These are phyloP conservation scores for Aethina tumida DNA, from an alignment of 1,140 invertebrate genomes.

Conservation along the genomic window DNA sequence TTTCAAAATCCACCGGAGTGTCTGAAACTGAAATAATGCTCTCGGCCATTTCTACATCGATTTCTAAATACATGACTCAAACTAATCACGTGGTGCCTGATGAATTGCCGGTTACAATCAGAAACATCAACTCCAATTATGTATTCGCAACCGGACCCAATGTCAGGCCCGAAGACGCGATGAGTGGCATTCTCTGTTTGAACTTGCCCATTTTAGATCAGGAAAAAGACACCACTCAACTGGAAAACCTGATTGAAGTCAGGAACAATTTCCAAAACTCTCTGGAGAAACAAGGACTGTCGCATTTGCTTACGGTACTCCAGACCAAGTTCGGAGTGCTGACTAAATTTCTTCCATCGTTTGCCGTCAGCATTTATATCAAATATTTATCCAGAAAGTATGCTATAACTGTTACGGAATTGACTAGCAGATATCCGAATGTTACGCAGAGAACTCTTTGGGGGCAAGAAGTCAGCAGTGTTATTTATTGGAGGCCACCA, in stretches of 20 bases:
- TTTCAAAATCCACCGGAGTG: slow-evolving; percentile 49
- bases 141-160: slow-evolving; percentile 28
- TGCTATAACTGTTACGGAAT: slow-evolving; percentile 60
- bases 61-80: slow-evolving; percentile 53
- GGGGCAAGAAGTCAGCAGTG: slow-evolving; percentile 54
- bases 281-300: slow-evolving; percentile 50
- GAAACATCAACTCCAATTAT: slow-evolving; percentile 36
- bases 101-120: slow-evolving; percentile 36
- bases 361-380: slow-evolving; percentile 54
- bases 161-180: slow-evolving; percentile 23
- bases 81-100: slow-evolving; percentile 38
- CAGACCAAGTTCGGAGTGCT: slow-evolving; percentile 57
- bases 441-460: slow-evolving; percentile 42
- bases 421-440: slow-evolving; percentile 42
- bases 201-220: slow-evolving; percentile 36
- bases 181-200: slow-evolving; percentile 38
- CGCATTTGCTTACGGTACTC: slow-evolving; percentile 56
- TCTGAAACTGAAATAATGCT: slow-evolving; percentile 59
- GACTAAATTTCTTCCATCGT: slow-evolving; percentile 54
- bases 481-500: slow-evolving; percentile 68
- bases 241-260: slow-evolving; percentile 39
- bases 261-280: slow-evolving; percentile 48
- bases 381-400: slow-evolving; percentile 63
- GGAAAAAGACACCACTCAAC: slow-evolving; percentile 29
- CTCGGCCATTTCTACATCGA: slow-evolving; percentile 47